Evolutionary conservation across 2,113 vertebrate species (phyloP), one percentile per base, ranked within the genome.

Genomic region (Mobula hypostoma): DNA sequence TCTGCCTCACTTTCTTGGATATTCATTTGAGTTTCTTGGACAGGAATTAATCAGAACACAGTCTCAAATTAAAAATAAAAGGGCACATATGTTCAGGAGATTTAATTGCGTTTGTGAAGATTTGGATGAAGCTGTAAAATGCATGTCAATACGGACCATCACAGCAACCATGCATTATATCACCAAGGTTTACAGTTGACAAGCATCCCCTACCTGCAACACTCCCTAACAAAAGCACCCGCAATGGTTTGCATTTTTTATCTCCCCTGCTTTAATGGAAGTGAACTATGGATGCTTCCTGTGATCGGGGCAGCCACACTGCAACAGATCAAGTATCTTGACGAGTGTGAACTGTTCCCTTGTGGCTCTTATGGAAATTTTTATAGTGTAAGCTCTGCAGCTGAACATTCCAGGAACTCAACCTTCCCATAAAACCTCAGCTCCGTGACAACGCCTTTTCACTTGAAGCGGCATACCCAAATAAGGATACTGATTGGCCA

Each of bases 371-470:
- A 68, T 90, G 85, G 29, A 29, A 66, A 63, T 32, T 29, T 90
- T 90, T 68, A 66, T 90, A 61, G 29, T 68, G 85, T n/a, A 90
- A n/a, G n/a, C 85, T 90, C 85, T 90, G 32, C 32, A 36, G 63
- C 85, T 66, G 61, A 66, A 66, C 66, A n/a, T 90, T 90, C 85
- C 85, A 90, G 61, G 61, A 90, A 90, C 85, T n/a, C 63, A 90
- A 66, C 63, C 85, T 90, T 66, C 61, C 85, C 85, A 66, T 90
- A 90, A 90, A 90, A 90, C n/a, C 85, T 63, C 61, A 66, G 85
- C 61, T 32, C 29, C 29, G 32, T 90, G 85, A 68, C 85, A 90
- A 68, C 85, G n/a, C 85, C 85, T 66, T 90, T 90, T 32, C 56
- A 40, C 63, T 90, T 90, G 32, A 90, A 90, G 29, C 61, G 0